Evolutionary conservation across 2,797 vertebrate species (phyloP).

Genomic region (Enteromius anoplus): DNA sequence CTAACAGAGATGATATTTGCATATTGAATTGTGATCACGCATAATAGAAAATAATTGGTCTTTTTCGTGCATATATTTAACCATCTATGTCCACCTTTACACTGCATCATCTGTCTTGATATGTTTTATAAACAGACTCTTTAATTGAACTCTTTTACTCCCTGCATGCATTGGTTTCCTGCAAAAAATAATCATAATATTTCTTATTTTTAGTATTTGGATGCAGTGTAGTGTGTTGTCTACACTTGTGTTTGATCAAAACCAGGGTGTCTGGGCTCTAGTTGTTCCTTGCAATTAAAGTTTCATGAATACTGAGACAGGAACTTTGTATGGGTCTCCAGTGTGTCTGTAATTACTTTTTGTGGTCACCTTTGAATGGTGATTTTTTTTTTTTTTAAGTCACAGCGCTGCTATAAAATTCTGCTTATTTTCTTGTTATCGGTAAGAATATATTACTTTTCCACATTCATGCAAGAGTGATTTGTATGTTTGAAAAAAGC

Average conservation of each 20-base stretch:
- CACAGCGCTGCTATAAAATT: not conserved
- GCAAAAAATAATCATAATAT: slow-evolving; percentile 1
- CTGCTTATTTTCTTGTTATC: slow-evolving; percentile 41
- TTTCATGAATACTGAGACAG: slow-evolving; percentile 29
- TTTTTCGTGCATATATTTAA: not conserved
- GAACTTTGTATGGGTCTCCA: slow-evolving; percentile 8
- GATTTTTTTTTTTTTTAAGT: slow-evolving; percentile 20
- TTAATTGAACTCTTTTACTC: not conserved
- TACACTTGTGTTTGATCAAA: slow-evolving; percentile 14
- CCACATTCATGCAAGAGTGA: slow-evolving; percentile 39
- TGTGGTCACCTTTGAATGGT: slow-evolving; percentile 45
- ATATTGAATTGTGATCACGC: not conserved
- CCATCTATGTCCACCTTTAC: not conserved
- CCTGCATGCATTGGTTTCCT: not conserved
- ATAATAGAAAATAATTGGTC: not conserved
- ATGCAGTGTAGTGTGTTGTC: not conserved
- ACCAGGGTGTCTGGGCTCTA: slow-evolving; percentile 19
- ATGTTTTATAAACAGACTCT: not conserved
- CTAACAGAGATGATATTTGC: not conserved
- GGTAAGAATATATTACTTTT: slow-evolving; percentile 48
- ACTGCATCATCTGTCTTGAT: not conserved
- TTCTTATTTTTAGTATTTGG: not conserved
- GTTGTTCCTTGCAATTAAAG: slow-evolving; percentile 28
- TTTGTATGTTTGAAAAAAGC: slow-evolving; percentile 45
- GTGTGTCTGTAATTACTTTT: slow-evolving; percentile 39